A percentile compares a stretch with the other conserved stretches of the same genome.
Conservation (phyloP, 2,888 invertebrate genomes). For the Hanleya hanleyi region DNA sequence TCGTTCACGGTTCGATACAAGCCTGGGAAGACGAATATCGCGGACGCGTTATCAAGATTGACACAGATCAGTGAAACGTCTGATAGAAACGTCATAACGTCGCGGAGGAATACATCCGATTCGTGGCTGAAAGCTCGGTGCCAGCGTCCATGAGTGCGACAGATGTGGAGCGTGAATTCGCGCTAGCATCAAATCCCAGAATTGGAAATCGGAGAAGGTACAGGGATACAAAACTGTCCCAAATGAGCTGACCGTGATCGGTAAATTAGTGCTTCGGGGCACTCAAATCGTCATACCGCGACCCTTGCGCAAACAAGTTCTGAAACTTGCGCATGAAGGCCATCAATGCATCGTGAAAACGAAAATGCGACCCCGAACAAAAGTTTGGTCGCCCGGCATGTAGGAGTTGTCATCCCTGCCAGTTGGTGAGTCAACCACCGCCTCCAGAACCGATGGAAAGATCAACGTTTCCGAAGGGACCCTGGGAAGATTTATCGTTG, state of each 20-base stretch:
- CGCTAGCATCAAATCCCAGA: neutral
- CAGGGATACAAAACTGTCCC: conserved; percentile 28
- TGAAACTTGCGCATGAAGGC: conserved; percentile 32
- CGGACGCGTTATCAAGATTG: no score
- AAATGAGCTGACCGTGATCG: conserved; percentile 31
- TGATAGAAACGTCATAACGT: neutral
- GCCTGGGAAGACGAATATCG: no score
- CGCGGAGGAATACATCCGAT: neutral
- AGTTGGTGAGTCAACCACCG: conserved; percentile 4
- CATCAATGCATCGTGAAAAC: conserved; percentile 34
- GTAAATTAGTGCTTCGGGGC: conserved; percentile 38
- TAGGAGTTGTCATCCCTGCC: conserved; percentile 7
- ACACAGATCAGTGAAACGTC: no score
- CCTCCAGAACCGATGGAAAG: conserved; percentile 22
- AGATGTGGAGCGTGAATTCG: neutral
- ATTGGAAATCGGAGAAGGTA: neutral
- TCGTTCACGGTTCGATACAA: no score
- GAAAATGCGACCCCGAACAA: conserved; percentile 19
- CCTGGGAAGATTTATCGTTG: conserved; percentile 25
- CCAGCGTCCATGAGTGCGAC: neutral
- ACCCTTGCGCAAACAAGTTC: conserved; percentile 16
- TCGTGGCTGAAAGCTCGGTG: neutral
- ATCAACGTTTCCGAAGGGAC: conserved; percentile 18
- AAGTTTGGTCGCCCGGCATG: conserved; percentile 41
- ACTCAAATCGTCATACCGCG: conserved; percentile 38